These are phyloP conservation scores for Chloebia gouldiae DNA, from an alignment of 2,113 vertebrate genomes.

Conservation along the genomic window DNA sequence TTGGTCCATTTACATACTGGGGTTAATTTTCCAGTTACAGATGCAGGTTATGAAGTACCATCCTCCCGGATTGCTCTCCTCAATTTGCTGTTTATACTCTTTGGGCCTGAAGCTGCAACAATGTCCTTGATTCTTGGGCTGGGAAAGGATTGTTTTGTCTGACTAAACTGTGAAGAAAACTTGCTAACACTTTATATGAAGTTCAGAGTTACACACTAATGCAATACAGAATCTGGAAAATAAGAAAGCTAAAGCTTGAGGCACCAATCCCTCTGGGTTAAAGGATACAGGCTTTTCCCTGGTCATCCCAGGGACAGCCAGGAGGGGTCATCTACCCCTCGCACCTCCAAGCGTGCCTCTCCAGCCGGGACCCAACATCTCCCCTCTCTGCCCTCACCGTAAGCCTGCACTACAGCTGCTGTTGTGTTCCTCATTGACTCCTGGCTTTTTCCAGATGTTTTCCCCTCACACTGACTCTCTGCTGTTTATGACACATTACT, in stretches of 20 bases:
- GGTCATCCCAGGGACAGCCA: neutral
- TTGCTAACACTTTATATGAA: neutral
- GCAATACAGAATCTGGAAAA: neutral
- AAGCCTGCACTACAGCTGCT: neutral
- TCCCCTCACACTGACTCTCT: neutral
- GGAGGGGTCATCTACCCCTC: neutral
- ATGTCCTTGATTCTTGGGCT: neutral
- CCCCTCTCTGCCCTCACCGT: fast-evolving
- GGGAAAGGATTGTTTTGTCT: neutral
- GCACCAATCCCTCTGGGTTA: neutral
- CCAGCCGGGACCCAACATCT: neutral
- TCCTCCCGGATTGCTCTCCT: neutral
- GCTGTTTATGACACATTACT: neutral
- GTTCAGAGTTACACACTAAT: neutral
- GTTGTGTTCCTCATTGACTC: neutral
- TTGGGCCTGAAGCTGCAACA: neutral
- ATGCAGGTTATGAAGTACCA: neutral
- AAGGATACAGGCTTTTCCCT: neutral
- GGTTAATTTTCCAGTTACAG: neutral
- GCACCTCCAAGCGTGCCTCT: fast-evolving
- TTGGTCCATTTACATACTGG: neutral
- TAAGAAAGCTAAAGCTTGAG: neutral
- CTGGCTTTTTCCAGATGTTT: neutral
- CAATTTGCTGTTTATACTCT: neutral
- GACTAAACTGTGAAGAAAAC: neutral